phyloP scores from a whole-genome alignment of 2,113 vertebrate genomes.

The Platanista minor region DNA sequence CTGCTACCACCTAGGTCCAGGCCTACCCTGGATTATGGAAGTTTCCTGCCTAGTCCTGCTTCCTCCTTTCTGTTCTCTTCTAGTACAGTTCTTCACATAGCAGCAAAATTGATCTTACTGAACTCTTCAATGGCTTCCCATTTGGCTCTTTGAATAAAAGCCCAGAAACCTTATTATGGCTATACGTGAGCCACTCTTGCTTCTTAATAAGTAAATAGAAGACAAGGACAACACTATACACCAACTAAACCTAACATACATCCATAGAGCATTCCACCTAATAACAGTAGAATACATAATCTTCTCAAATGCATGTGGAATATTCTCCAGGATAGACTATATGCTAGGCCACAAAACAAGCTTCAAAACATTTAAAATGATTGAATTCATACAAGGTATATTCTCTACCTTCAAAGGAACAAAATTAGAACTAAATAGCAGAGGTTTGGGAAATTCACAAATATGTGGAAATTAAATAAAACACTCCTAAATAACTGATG shows the following conservation, averaged over 20 bases:
- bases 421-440: slow-evolving; percentile 15
- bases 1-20: neutral
- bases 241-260: neutral
- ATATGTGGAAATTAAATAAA: neutral
- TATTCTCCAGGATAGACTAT: neutral
- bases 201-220: neutral
- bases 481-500: neutral
- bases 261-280: neutral
- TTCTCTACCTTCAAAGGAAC: neutral
- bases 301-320: neutral
- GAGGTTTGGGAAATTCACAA: slow-evolving; percentile 11
- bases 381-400: neutral
- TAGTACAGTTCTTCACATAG: neutral
- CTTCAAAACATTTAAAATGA: neutral
- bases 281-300: neutral
- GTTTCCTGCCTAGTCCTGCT: neutral
- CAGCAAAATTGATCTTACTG: neutral
- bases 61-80: neutral
- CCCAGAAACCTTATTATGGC: neutral
- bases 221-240: neutral
- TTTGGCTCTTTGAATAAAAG: slow-evolving; percentile 15
- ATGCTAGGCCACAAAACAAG: neutral
- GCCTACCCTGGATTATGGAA: neutral
- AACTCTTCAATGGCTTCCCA: neutral
- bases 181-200: neutral